Percentiles rank a stretch among this genome's conserved stretches.
These are phyloP conservation scores for Anser cygnoides DNA, from an alignment of 2,113 vertebrate species.

Conservation along the genomic window DNA sequence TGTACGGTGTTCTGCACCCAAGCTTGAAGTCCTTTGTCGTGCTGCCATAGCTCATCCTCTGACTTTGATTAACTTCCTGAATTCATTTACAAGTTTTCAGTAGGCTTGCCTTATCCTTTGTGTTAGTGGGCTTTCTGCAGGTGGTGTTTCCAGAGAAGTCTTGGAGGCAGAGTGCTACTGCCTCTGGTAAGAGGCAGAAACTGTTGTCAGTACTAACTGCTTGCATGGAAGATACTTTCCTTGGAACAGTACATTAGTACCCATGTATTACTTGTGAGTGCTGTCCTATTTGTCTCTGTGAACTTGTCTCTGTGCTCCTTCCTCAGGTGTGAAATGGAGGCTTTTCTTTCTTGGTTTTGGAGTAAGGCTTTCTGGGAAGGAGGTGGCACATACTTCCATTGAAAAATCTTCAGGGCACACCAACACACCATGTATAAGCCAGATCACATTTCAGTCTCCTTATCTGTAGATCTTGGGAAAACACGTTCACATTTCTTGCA, in stretches of 20 bases:
- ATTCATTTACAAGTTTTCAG: not conserved
- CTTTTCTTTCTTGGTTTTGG: not conserved
- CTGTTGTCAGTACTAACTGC: rapidly evolving
- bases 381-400: not conserved
- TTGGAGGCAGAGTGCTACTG: not conserved
- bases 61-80: not conserved
- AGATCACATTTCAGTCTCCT: not conserved
- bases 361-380: not conserved
- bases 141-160: not conserved
- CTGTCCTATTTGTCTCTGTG: not conserved
- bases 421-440: too few species aligned
- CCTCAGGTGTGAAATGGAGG: not conserved
- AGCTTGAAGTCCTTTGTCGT: not conserved
- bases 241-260: rapidly evolving
- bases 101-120: not conserved
- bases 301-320: not conserved
- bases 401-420: not conserved
- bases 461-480: not conserved
- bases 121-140: not conserved
- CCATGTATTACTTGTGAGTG: rapidly evolving
- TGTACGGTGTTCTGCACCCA: rapidly evolving
- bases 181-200: not conserved
- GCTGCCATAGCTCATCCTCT: not conserved
- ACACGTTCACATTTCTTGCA: rapidly evolving
- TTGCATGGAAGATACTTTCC: rapidly evolving